phyloP scores from a whole-genome alignment of 2,113 vertebrate species.

The Pygoscelis antarcticus region DNA sequence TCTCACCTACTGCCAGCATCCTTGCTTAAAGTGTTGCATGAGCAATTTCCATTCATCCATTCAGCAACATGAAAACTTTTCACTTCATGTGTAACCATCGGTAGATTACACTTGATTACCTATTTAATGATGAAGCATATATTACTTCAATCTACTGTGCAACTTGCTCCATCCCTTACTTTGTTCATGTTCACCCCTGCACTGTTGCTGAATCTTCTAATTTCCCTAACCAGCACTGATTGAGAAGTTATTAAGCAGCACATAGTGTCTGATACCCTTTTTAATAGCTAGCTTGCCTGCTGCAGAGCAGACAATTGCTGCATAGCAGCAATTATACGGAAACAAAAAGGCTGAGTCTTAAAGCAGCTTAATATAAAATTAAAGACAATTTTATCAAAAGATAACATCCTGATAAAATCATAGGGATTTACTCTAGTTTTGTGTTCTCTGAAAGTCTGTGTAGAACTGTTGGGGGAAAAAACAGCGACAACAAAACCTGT shows the following conservation, averaged over 20 bases:
- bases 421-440: neutral
- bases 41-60: neutral
- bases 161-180: neutral
- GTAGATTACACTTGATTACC: neutral
- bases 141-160: neutral
- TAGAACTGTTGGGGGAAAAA: neutral
- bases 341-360: constrained; percentile 38
- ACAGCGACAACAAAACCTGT: neutral
- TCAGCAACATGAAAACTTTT: neutral
- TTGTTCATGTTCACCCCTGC: neutral
- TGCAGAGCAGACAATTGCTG: constrained; percentile 3
- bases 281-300: constrained; percentile 15
- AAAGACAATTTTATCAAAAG: neutral
- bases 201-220: neutral
- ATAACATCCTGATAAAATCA: neutral
- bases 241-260: constrained; percentile 1
- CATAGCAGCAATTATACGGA: constrained; percentile 13
- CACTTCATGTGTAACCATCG: neutral
- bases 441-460: neutral
- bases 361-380: constrained; percentile 24
- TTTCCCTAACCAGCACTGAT: neutral
- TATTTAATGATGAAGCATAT: neutral
- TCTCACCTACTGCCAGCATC: neutral
- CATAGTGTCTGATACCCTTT: neutral
- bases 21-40: neutral